Evolutionary conservation across 1,140 invertebrate species (phyloP).

Genomic region (Drosophila teissieri): DNA sequence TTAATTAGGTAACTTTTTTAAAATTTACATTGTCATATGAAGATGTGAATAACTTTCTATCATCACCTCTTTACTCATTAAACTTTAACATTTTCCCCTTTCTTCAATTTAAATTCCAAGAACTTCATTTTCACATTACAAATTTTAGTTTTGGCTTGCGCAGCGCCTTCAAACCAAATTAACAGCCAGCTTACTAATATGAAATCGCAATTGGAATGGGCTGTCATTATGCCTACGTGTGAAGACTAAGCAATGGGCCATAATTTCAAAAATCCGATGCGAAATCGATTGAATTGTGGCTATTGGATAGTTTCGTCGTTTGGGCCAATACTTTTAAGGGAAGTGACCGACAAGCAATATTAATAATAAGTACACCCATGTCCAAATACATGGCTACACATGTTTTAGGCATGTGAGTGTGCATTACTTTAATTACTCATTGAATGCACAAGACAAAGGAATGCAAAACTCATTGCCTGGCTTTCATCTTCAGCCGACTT

Average conservation of each 20-base stretch:
- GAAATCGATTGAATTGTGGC: background rate
- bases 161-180: conserved; percentile 37
- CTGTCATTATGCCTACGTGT: conserved; percentile 41
- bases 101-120: too few species aligned
- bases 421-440: conserved; percentile 10
- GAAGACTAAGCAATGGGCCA: background rate
- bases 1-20: background rate
- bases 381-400: background rate
- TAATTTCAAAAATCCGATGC: conserved; percentile 1
- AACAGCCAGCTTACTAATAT: conserved; percentile 5
- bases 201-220: conserved; percentile 13
- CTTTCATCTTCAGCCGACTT: conserved; percentile 35
- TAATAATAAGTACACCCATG: background rate
- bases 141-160: conserved; percentile 50
- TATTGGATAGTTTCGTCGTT: conserved; percentile 8
- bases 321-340: conserved; percentile 5
- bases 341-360: conserved; percentile 28
- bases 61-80: too few species aligned
- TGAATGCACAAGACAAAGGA: background rate
- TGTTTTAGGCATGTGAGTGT: conserved; percentile 6
- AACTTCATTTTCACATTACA: background rate
- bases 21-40: too few species aligned
- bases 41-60: too few species aligned
- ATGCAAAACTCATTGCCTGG: background rate
- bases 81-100: too few species aligned